These are phyloP conservation scores for Neolamprologus cancellatus DNA, from an alignment of 2,113 vertebrate species.

Conservation along the genomic window DNA sequence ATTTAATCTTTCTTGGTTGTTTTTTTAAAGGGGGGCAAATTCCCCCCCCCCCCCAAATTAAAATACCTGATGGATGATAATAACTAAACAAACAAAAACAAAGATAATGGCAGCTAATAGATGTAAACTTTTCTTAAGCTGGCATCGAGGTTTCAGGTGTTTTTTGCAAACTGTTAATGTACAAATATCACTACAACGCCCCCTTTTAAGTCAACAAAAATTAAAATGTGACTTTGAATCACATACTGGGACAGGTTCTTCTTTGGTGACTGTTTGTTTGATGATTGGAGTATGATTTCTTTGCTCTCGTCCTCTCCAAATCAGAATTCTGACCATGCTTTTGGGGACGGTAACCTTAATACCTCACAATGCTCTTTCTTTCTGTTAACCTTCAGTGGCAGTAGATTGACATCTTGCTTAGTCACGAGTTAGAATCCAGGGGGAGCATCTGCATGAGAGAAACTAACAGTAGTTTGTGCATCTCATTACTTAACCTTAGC, in stretches of 20 bases:
- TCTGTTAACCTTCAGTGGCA: constrained; percentile 33
- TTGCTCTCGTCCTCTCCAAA: constrained; percentile 27
- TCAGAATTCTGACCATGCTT: constrained; percentile 36
- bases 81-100: constrained; percentile 13
- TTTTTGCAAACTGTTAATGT: not conserved
- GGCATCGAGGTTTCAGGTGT: not conserved
- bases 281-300: not conserved
- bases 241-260: not conserved
- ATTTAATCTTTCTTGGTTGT: no score
- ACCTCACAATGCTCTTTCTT: constrained; percentile 60
- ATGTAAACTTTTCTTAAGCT: constrained; percentile 14
- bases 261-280: not conserved
- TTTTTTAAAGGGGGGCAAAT: no score
- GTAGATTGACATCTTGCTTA: constrained; percentile 23
- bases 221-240: not conserved
- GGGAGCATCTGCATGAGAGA: constrained; percentile 34
- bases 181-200: not conserved
- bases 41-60: not conserved
- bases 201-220: not conserved
- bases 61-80: not conserved
- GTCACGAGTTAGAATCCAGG: constrained; percentile 29
- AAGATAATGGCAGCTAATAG: constrained; percentile 46
- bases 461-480: constrained; percentile 18
- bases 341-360: constrained; percentile 58
- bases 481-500: constrained; percentile 34